phyloP scores from a whole-genome alignment of 1,140 invertebrate species.

The Caenorhabditis tropicalis region DNA sequence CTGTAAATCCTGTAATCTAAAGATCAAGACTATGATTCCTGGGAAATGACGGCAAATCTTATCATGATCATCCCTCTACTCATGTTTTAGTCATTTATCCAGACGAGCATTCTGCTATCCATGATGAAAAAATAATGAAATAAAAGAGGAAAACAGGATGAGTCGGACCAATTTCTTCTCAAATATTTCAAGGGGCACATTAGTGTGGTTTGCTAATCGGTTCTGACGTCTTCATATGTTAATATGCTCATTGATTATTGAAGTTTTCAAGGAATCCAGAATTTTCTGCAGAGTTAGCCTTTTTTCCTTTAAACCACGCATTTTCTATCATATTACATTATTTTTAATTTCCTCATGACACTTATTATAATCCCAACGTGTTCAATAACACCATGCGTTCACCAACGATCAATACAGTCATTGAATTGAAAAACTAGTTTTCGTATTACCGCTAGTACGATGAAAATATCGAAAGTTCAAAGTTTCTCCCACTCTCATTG shows the following conservation, averaged over 20 bases:
- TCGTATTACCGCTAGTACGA: background rate
- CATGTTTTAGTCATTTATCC: background rate
- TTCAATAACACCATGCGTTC: background rate
- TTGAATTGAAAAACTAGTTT: background rate
- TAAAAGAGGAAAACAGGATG: background rate
- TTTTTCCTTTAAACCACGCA: too few relatives aligned
- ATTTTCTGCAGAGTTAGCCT: background rate
- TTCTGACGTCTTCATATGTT: background rate
- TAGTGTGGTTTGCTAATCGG: too few relatives aligned
- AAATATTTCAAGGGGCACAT: background rate
- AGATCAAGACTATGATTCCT: background rate
- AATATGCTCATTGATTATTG: constrained; percentile 2
- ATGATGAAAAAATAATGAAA: background rate
- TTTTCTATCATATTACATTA: too few relatives aligned
- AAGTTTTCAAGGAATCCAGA: background rate
- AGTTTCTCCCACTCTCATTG: background rate
- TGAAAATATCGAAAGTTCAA: constrained; percentile 16
- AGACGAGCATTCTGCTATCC: background rate
- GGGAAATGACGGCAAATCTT: background rate
- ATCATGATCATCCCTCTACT: background rate
- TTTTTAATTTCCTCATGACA: too few relatives aligned
- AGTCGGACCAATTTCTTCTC: background rate
- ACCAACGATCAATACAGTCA: background rate
- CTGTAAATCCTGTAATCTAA: background rate
- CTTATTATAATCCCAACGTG: background rate